Percentiles rank a stretch among this genome's conserved stretches.
Conservation (phyloP, 2,888 invertebrate species). For the Ceramica pisi region DNA sequence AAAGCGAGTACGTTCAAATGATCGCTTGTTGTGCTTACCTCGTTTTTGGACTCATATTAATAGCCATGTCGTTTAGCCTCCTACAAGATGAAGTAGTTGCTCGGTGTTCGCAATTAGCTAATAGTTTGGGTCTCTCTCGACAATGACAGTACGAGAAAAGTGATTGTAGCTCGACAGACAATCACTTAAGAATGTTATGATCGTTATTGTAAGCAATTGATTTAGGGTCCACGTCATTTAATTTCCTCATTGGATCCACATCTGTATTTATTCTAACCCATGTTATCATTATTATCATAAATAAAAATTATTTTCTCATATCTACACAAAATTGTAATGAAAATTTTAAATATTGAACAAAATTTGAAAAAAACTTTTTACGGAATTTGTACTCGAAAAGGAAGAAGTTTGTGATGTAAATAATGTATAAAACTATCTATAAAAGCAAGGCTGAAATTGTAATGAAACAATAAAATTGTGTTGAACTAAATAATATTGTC, state of each 20-base stretch:
- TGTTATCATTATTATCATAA: conserved; percentile 75
- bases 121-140: conserved; percentile 92
- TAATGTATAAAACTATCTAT: conserved; percentile 88
- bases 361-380: conserved; percentile 83
- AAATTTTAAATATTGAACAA: conserved; percentile 69
- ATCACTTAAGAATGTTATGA: conserved; percentile 89
- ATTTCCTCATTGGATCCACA: conserved; percentile 71
- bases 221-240: conserved; percentile 70
- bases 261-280: conserved; percentile 74
- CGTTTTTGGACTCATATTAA: conserved; percentile 94
- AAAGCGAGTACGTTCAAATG: conserved; percentile 93
- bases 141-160: conserved; percentile 91
- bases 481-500: conserved; percentile 77
- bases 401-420: conserved; percentile 85
- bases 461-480: conserved; percentile 91
- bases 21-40: conserved; percentile 95
- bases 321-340: conserved; percentile 73
- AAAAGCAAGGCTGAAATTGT: conserved; percentile 91
- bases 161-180: conserved; percentile 87
- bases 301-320: conserved; percentile 82
- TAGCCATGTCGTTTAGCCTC: conserved; percentile 96
- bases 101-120: conserved; percentile 93
- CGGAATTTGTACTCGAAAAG: conserved; percentile 86
- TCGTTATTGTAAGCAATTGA: conserved; percentile 82
- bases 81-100: conserved; percentile 95